Base-by-base conservation (phyloP, 2,797 vertebrate genomes). In the Brotula barbata region DNA sequence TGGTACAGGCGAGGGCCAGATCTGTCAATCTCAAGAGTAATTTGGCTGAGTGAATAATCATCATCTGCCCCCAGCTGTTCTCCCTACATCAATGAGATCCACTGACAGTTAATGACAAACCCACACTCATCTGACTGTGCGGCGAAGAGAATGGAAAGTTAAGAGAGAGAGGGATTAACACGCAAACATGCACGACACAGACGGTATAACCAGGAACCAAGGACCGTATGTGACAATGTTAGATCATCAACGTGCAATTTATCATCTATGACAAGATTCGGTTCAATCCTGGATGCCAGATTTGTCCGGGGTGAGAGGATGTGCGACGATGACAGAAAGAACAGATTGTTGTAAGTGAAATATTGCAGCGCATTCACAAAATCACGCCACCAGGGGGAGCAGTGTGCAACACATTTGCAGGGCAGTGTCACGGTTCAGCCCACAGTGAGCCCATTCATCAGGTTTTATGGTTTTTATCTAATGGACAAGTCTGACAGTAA, bases 101-200 rank as follows among this genome's bases (percentile, higher is more conserved):
- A 62, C 61, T 60, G 40, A 43, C 34, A 65, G 82, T 89, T 84
- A 80, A 89, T 89, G 68, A 17, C 44, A 59, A 50, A 70, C 53
- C 41, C 8, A 46, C 61, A 25, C 63, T 40, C 69, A 67, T 58
- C 43, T 58, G 58, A 71, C 75, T 64, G 80, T 78, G 63, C 58
- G 81, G 59, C 73, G 59, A 71, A 73, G 58, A 68, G 75, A 81
- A 78, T 71, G 78, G 85, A 90, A 88, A 87, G 59, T 84, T 63
- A 16, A 58, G 62, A 1, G 74, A 54, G 56, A 56, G 37, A 42
- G 34, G 23, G n/a, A 11, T 50, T 34, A 16, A 68, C 49, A 57
- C 72, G 66, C 36, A 45, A 22, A 17, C 45, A 66, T 47, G 44
- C 7, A 9, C 34, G 45, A 45, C 2, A 9, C 42, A 49, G 15